These are phyloP conservation scores for Arvicanthis niloticus DNA, from an alignment of 2,113 vertebrate species.

Conservation along the genomic window DNA sequence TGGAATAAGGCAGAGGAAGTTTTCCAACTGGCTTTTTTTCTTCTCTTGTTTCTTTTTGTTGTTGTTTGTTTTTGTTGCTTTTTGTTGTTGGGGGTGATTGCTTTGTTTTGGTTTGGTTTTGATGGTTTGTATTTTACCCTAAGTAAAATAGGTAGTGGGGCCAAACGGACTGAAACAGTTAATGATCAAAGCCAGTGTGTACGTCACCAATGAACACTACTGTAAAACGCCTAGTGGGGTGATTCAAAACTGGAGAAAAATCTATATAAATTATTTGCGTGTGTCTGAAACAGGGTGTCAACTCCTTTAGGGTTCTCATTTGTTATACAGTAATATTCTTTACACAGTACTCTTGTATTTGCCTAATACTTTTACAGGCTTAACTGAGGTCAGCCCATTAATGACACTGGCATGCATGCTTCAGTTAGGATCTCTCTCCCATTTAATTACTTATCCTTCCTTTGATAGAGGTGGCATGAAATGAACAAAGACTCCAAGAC, in stretches of 20 bases:
- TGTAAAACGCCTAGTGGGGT: conserved; percentile 42
- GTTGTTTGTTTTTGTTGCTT: neutral
- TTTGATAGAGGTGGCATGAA: conserved; percentile 22
- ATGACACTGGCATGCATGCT: conserved; percentile 50
- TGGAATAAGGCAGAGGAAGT: neutral
- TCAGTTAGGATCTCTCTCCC: neutral
- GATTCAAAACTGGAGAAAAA: conserved; percentile 72
- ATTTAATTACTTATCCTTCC: conserved; percentile 62
- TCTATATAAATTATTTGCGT: conserved; percentile 81
- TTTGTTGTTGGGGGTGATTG: neutral
- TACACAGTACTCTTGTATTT: conserved; percentile 40
- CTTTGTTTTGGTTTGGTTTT: neutral
- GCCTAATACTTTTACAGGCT: conserved; percentile 43
- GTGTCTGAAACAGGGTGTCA: conserved; percentile 69
- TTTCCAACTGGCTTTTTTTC: neutral
- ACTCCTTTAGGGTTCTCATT: neutral
- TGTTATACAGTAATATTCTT: conserved; percentile 51
- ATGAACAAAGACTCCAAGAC: conserved; percentile 48
- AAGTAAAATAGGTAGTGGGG: neutral
- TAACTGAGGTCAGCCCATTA: conserved; percentile 67
- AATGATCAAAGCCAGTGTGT: conserved; percentile 1
- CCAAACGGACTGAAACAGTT: neutral
- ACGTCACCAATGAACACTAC: conserved; percentile 72
- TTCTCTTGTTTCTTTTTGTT: neutral
- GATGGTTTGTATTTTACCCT: conserved; percentile 24